Conservation (phyloP, 2,113 vertebrate species). For the Oriolus oriolus region DNA sequence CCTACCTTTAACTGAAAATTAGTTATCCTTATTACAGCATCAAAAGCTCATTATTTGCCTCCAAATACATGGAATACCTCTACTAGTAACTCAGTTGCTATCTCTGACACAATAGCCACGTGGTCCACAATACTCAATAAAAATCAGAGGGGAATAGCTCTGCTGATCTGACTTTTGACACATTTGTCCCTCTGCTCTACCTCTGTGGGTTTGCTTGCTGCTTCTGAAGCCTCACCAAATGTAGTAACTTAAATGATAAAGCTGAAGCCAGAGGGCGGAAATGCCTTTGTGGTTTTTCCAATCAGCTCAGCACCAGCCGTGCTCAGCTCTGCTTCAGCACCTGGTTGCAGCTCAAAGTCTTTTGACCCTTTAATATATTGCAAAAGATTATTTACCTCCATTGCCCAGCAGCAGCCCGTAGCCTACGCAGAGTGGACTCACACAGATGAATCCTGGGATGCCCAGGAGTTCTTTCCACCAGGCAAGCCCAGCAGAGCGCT, state of each 20-base stretch:
- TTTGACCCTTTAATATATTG: background rate
- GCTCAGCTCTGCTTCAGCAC: background rate
- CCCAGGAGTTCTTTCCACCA: background rate
- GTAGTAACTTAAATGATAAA: background rate
- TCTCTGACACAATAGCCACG: background rate
- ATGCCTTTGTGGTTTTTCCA: background rate
- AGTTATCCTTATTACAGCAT: background rate
- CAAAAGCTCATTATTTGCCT: background rate
- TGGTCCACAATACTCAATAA: background rate
- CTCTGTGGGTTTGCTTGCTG: background rate
- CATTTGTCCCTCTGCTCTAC: background rate
- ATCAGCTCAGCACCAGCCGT: background rate
- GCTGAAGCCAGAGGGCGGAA: background rate
- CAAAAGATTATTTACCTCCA: background rate
- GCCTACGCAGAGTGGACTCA: accelerated
- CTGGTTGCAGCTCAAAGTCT: background rate
- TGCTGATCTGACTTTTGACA: background rate
- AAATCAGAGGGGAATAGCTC: background rate
- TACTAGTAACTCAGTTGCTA: background rate
- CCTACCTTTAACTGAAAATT: background rate
- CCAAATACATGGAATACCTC: background rate
- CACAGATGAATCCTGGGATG: too few species aligned
- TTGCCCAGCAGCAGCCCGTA: accelerated
- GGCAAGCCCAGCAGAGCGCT: background rate
- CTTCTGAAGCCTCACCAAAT: background rate